Evolutionary conservation across 2,888 invertebrate species (phyloP), one percentile per base, ranked within the genome.

Genomic region (Dichetophora obliterata): DNA sequence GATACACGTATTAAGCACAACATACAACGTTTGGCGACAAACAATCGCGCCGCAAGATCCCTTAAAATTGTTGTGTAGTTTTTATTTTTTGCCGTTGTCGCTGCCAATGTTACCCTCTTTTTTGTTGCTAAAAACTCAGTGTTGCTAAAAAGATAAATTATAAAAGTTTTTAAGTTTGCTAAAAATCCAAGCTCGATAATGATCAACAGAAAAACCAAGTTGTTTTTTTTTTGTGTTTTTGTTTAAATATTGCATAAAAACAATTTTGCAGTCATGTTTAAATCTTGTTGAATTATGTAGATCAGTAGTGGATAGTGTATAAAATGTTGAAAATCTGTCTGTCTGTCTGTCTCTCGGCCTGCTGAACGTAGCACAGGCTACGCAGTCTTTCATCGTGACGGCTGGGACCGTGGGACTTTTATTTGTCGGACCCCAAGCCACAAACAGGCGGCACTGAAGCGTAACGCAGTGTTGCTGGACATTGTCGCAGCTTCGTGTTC

Each of bases 261-360:
- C 57, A 11, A 57, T 24, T 57, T 59, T 27, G 59, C 59, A 59
- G 59, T 59, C 22, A 59, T 59, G 27, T 59, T 59, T 59, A 27
- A 59, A 24, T 54, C 54, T 59, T 59, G 24, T 59, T 59, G 59
- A 65, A 65, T 19, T 65, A 65, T 65, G 63, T 65, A 65, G 63
- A 65, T 65, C 63, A 65, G 34, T 31, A 65, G 34, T 31, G 34
- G 31, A 65, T 65, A 65, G 31, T 19, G 22, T 54, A 54, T 54
- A 54, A 54, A 54, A 19, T 43, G 43, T 43, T 43, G 43, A 43
- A 43, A 6, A 43, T 43, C 43, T 43, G 43, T 43, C 2, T 43
- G 43, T 11, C 43, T 43, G 43, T 43, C 14, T 43, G 43, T 11
- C 43, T 11, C 14, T 43, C 43, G 43, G 43, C 43, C 43, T 43